These are phyloP conservation scores for Hemaris fuciformis DNA, from an alignment of 2,888 invertebrate genomes.

Conservation along the genomic window DNA sequence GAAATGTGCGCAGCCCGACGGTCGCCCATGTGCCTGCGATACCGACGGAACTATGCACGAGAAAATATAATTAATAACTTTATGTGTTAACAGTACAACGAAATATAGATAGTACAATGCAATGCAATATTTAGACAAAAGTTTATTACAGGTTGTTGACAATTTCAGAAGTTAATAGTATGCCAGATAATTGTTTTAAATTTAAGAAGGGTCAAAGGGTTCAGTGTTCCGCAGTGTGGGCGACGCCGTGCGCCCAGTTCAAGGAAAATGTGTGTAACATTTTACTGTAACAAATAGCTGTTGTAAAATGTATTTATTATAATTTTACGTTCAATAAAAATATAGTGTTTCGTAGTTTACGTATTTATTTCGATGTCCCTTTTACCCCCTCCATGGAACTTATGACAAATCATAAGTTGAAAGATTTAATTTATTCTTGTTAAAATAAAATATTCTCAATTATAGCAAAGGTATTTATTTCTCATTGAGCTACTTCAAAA, in stretches of 20 bases:
- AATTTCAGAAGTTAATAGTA: neutral
- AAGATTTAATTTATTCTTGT: no score
- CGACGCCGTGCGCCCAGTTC: conserved; percentile 37
- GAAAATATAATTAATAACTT: neutral
- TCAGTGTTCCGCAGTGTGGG: neutral
- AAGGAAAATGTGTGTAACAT: conserved; percentile 47
- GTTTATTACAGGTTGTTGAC: no score
- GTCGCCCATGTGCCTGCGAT: neutral
- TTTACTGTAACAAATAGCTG: conserved; percentile 67
- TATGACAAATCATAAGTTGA: no score
- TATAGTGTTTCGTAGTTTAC: conserved; percentile 16
- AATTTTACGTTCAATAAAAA: conserved; percentile 69
- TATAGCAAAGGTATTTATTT: no score
- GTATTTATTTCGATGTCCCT: neutral
- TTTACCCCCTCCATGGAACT: neutral
- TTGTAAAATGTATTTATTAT: conserved; percentile 81
- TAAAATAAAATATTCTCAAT: no score
- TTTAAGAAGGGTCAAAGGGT: neutral
- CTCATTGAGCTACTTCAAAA: no score
- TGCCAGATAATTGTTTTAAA: neutral
- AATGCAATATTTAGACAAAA: conserved; percentile 10
- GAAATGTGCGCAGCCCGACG: conserved; percentile 17
- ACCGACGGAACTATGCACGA: neutral
- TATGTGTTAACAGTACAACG: conserved; percentile 33
- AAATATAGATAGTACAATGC: conserved; percentile 28